A percentile compares a stretch with the other conserved stretches of the same genome.
These are phyloP conservation scores for Drosophila colorata DNA, from an alignment of 2,888 invertebrate species.

Conservation along the genomic window DNA sequence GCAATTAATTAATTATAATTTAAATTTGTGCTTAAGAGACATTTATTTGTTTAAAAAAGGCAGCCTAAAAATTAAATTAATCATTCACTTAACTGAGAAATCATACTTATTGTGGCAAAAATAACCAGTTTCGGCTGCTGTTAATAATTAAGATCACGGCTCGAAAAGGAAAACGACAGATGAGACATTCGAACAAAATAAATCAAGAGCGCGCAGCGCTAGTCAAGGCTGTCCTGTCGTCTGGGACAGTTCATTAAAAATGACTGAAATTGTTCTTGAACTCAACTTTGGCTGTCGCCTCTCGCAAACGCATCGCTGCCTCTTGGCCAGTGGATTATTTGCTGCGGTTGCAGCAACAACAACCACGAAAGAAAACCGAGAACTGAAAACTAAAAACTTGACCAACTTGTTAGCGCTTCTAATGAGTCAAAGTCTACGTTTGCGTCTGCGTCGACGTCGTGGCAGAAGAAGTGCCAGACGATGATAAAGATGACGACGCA, in stretches of 20 bases:
- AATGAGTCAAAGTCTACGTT: constrained; percentile 37
- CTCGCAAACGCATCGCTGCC: constrained; percentile 7
- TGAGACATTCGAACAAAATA: neutral
- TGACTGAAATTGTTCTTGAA: constrained; percentile 35
- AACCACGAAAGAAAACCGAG: constrained; percentile 4
- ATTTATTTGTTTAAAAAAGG: constrained; percentile 12
- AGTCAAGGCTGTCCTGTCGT: constrained; percentile 9
- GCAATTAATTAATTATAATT: constrained; percentile 48
- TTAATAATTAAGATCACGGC: constrained; percentile 6
- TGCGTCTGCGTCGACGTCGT: constrained; percentile 2
- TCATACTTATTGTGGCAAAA: constrained; percentile 1
- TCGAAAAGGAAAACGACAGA: neutral
- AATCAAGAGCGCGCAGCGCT: constrained; percentile 5
- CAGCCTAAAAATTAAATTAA: neutral
- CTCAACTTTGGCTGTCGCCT: constrained; percentile 18
- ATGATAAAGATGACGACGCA: constrained; percentile 37
- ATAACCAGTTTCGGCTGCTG: constrained; percentile 17
- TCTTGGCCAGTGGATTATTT: constrained; percentile 17
- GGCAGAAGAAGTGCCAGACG: constrained; percentile 26
- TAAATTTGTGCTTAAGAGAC: constrained; percentile 21
- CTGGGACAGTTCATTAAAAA: constrained; percentile 34
- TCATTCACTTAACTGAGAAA: neutral
- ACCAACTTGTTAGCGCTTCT: constrained; percentile 57
- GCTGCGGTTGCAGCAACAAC: constrained; percentile 8
- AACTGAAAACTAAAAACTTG: constrained; percentile 33